Evolutionary conservation across 2,113 vertebrate genomes (phyloP).

Genomic region (Epinephelus moara): DNA sequence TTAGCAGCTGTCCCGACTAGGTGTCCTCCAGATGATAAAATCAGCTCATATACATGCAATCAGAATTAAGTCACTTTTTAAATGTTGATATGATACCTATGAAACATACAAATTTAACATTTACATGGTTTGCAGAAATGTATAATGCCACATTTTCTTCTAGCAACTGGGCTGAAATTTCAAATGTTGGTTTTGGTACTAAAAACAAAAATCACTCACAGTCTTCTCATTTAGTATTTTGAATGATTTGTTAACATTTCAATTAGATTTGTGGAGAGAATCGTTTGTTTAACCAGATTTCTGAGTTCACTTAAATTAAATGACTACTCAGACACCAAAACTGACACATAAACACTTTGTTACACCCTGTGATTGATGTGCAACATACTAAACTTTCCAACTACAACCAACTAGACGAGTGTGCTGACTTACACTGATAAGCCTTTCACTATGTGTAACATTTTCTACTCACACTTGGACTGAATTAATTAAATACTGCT

Average conservation of each 20-base stretch:
- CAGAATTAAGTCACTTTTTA: no score
- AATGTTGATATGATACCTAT: no score
- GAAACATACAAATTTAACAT: no score
- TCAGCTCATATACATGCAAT: no score
- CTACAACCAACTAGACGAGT: background rate
- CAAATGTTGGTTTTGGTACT: background rate
- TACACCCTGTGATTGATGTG: background rate
- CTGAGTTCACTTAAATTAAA: background rate
- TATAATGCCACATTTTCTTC: no score
- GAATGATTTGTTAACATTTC: background rate
- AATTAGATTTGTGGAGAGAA: background rate
- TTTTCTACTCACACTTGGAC: background rate
- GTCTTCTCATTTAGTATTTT: background rate
- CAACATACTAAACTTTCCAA: background rate
- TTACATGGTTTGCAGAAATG: no score
- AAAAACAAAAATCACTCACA: background rate
- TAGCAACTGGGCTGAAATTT: background rate
- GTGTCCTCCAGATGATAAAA: no score
- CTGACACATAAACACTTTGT: background rate
- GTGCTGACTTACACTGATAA: background rate
- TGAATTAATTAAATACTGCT: conserved; percentile 16
- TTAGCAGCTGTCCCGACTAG: no score
- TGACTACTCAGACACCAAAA: background rate
- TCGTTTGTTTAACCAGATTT: background rate
- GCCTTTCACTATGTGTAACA: background rate